Evolutionary conservation across 1,140 invertebrate species (phyloP).

Genomic region (Monochamus saltuarius): DNA sequence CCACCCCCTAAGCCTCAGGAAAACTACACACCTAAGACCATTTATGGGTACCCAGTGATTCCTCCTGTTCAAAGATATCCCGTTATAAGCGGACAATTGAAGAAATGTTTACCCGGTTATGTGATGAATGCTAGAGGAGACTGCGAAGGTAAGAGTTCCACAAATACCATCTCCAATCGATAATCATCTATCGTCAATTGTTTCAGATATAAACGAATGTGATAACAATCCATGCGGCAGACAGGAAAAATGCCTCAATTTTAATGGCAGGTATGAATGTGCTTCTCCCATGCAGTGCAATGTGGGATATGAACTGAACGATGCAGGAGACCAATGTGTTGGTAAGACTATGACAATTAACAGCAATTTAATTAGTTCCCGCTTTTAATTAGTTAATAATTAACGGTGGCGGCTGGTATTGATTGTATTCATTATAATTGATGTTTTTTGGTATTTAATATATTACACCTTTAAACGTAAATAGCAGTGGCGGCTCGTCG

Average conservation of each 20-base stretch:
- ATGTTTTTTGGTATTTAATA: no score
- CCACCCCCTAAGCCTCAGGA: not conserved
- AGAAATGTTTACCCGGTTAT: conserved; percentile 58
- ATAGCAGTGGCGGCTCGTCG: no score
- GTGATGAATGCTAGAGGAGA: conserved; percentile 51
- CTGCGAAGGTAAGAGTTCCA: conserved; percentile 54
- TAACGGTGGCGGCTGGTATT: no score
- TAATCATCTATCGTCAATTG: not conserved
- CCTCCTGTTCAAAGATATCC: conserved; percentile 22
- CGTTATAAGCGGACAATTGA: conserved; percentile 37
- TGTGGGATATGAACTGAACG: conserved; percentile 52
- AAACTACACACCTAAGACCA: not conserved
- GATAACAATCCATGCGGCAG: conserved; percentile 49
- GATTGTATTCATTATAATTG: no score
- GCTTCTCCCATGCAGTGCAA: conserved; percentile 53
- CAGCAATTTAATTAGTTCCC: no score
- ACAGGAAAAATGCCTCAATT: conserved; percentile 58
- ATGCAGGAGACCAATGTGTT: conserved; percentile 52
- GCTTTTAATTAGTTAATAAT: no score
- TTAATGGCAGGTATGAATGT: conserved; percentile 61
- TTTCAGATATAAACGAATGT: conserved; percentile 56
- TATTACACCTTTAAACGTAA: no score
- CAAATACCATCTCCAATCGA: not conserved
- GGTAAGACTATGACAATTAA: conserved; percentile 42
- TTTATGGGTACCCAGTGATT: no score